phyloP scores from a whole-genome alignment of 1,140 invertebrate species.

The Nephotettix cincticeps region DNA sequence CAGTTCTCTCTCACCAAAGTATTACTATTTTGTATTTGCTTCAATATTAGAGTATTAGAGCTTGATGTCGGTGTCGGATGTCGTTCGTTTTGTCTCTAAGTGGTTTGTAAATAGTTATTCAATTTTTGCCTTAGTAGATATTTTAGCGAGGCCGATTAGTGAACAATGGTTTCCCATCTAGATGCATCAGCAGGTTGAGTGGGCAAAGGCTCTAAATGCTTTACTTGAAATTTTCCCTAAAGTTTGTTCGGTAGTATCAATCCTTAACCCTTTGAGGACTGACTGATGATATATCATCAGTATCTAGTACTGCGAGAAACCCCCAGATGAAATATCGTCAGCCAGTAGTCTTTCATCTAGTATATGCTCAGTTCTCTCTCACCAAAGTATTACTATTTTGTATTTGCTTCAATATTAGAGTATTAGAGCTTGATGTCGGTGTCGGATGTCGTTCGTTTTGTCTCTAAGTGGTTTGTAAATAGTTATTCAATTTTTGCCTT shows the following conservation, averaged over 20 bases:
- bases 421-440: background rate
- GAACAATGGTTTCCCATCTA: too few relatives aligned
- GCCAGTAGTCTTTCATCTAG: too few relatives aligned
- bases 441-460: background rate
- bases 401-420: conserved; percentile 13
- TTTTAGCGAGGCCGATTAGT: background rate
- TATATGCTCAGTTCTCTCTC: background rate
- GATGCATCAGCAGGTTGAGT: too few relatives aligned
- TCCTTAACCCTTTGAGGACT: too few relatives aligned
- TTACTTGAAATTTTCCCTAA: too few relatives aligned
- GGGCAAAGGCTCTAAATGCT: too few relatives aligned
- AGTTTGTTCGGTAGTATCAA: too few relatives aligned
- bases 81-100: background rate
- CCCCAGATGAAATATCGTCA: too few relatives aligned
- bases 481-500: conserved; percentile 13
- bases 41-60: conserved; percentile 9
- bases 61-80: background rate
- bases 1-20: background rate
- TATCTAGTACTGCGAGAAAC: too few relatives aligned
- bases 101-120: conserved; percentile 8
- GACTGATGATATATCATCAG: too few relatives aligned
- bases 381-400: background rate
- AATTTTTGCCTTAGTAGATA: conserved; percentile 15
- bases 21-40: conserved; percentile 12
- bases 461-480: conserved; percentile 1